Conservation (phyloP, 2,888 invertebrate species). For the Oeneis ivallda region DNA sequence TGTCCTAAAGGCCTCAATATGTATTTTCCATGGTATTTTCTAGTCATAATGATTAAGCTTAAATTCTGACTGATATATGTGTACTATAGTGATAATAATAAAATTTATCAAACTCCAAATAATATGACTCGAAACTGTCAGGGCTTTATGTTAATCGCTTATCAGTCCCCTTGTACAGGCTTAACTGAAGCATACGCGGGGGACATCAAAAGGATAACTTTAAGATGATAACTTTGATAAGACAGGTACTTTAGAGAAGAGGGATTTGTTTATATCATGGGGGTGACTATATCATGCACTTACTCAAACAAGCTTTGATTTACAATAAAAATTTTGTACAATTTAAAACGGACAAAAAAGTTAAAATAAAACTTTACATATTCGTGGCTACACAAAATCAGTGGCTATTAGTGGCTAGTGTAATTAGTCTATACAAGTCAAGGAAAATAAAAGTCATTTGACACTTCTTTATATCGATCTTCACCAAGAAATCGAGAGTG, state of each 20-base stretch:
- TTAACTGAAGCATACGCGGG: constrained; percentile 2
- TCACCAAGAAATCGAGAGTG: too few species aligned
- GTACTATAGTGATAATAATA: too few species aligned
- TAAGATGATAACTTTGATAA: constrained; percentile 1
- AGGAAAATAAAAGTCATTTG: too few species aligned
- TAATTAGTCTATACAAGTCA: too few species aligned
- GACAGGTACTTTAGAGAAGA: background rate
- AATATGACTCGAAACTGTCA: constrained; percentile 6
- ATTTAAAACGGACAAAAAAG: too few species aligned
- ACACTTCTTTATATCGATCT: too few species aligned
- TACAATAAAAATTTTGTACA: too few species aligned
- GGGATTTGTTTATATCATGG: background rate
- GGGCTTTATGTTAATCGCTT: background rate
- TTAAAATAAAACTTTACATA: too few species aligned
- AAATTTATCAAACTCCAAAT: constrained; percentile 2
- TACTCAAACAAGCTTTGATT: constrained; percentile 3
- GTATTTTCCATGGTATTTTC: background rate
- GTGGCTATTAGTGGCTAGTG: too few species aligned
- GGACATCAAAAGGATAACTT: background rate
- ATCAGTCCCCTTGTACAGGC: constrained; percentile 3
- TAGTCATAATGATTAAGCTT: background rate
- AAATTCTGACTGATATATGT: background rate
- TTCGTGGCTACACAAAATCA: too few species aligned
- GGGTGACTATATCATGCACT: background rate
- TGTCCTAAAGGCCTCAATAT: background rate